Evolutionary conservation across 2,797 vertebrate genomes (phyloP).

Genomic region (Channallabes apus): DNA sequence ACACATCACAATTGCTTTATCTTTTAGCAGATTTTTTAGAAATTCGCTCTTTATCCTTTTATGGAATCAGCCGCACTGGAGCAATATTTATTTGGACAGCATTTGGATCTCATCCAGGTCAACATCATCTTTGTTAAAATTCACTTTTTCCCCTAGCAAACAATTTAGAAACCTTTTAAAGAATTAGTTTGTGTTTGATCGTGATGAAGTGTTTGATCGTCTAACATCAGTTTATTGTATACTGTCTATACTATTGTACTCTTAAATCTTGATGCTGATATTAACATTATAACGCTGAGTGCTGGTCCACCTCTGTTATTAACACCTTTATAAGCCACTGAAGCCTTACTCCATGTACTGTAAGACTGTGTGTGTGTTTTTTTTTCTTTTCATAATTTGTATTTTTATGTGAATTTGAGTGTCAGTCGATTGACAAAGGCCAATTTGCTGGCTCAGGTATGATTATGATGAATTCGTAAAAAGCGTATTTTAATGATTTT

Average conservation of each 20-base stretch:
- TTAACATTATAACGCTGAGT: neutral
- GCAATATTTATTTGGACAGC: neutral
- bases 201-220: neutral
- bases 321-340: neutral
- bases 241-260: rapidly evolving
- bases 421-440: constrained; percentile 49
- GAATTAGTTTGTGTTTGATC: neutral
- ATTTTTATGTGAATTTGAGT: constrained; percentile 21
- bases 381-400: neutral
- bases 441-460: constrained; percentile 37
- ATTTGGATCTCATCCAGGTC: neutral
- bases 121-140: neutral
- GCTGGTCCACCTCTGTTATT: constrained; percentile 1
- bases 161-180: neutral
- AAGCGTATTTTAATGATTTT: constrained; percentile 15
- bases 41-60: neutral
- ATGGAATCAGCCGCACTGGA: neutral
- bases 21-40: neutral
- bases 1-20: neutral
- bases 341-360: constrained; percentile 43
- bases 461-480: constrained; percentile 20
- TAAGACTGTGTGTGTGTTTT: constrained; percentile 8
- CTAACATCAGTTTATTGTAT: no score
- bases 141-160: neutral
- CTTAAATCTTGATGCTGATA: neutral